Base-by-base conservation (phyloP, 2,888 invertebrate species). In the Drosophila lacicola region DNA sequence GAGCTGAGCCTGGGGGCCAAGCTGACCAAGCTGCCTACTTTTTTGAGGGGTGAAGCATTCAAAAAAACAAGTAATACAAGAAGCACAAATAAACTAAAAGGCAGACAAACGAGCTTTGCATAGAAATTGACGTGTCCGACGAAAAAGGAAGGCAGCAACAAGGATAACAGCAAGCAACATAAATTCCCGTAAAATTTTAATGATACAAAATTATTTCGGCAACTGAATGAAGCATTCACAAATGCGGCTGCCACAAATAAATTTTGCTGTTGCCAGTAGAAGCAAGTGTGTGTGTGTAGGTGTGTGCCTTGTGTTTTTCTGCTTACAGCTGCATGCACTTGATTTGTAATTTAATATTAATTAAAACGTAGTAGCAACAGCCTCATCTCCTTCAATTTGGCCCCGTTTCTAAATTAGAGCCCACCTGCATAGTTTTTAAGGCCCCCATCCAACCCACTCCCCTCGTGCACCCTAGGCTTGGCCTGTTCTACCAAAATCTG, bases 311-410 rank as follows among this genome's bases (percentile, higher is more conserved):
- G 21, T 39, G 17, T 11, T 42, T 56, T 55, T 25, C n/a, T 50
- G 45, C 36, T 34, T 44, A 57, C 68, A 54, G 61, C 49, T 61
- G 56, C 71, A 60, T 69, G 62, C 75, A 77, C 70, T 80, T 78
- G 73, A 80, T 76, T 82, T 76, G 70, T 74, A 85, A 88, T 85
- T 88, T 83, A 75, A 87, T 85, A 87, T 85, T 83, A 87, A 88
- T 89, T 87, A 82, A 83, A 88, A 76, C 55, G 71, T 57, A 44
- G 37, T 39, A 53, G 45, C 39, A 29, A 19, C 33, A 56, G 39
- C 56, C 57, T 41, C 50, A 53, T 53, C 50, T 67, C 67, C 36
- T 58, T 51, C 29, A 34, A 42, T 49, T 54, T 34, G 37, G 34
- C 45, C 45, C 36, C n/a, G 37, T 21, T 39, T 4, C 13, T 17